A percentile compares a stretch with the other conserved stretches of the same genome.
These are phyloP conservation scores for Sitta carolinensis DNA, from an alignment of 2,797 vertebrate species.

Conservation along the genomic window DNA sequence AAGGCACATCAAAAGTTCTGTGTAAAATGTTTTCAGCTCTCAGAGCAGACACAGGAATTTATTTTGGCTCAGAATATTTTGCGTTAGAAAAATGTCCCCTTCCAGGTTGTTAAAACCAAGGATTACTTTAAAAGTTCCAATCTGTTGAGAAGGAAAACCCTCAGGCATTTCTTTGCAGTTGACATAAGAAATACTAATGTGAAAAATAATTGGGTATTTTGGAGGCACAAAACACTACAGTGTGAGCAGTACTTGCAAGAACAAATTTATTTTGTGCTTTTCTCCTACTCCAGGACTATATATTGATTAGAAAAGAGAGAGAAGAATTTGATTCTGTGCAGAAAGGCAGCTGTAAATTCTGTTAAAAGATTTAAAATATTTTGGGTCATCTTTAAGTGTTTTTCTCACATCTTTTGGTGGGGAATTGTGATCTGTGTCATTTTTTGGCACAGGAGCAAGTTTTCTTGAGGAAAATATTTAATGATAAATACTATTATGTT, in stretches of 20 bases:
- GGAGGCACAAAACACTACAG: neutral
- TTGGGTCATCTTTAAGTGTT: neutral
- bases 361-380: neutral
- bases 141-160: neutral
- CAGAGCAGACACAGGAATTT: neutral
- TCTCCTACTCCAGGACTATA: neutral
- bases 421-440: neutral
- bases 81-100: neutral
- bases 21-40: neutral
- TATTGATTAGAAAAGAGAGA: neutral
- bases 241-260: neutral
- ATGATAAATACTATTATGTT: neutral
- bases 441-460: neutral
- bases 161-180: neutral
- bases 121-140: neutral
- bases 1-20: neutral
- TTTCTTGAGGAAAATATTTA: neutral
- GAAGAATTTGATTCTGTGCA: neutral
- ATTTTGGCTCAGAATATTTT: neutral
- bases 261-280: neutral
- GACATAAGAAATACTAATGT: neutral
- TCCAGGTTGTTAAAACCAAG: neutral
- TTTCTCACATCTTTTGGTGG: neutral
- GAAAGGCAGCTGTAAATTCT: neutral
- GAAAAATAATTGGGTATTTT: neutral